phyloP scores from a whole-genome alignment of 1,140 invertebrate genomes.

The Spodoptera litura region DNA sequence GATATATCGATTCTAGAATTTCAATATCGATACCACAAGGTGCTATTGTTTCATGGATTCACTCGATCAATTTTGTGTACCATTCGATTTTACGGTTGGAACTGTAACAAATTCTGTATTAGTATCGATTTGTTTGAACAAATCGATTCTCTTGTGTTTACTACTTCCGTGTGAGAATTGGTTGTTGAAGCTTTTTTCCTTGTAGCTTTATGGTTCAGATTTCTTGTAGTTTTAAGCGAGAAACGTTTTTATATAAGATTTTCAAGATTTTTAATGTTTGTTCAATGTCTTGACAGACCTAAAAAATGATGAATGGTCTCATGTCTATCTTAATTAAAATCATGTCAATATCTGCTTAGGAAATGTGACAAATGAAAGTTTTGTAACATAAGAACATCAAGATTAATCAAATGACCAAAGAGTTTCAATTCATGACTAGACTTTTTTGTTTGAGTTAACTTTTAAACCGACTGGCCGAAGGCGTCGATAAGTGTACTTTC shows the following conservation, averaged over 20 bases:
- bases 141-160: conserved; percentile 26
- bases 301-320: neutral
- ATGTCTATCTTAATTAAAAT: neutral
- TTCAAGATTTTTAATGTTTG: neutral
- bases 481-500: no score
- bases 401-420: conserved; percentile 19
- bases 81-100: conserved; percentile 21
- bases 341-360: conserved; percentile 1
- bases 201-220: neutral
- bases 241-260: neutral
- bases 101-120: conserved; percentile 41
- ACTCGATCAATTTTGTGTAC: conserved; percentile 13
- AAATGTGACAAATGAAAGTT: conserved; percentile 21
- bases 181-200: neutral
- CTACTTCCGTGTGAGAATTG: conserved; percentile 42
- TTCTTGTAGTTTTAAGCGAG: neutral
- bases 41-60: conserved; percentile 14
- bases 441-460: neutral
- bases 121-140: conserved; percentile 23
- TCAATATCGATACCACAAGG: conserved; percentile 4
- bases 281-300: neutral
- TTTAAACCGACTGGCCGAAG: no score
- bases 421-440: neutral
- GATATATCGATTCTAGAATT: conserved; percentile 29
- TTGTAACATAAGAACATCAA: neutral